phyloP scores from a whole-genome alignment of 92 coral and sea anemone species.

The Porites rus region DNA sequence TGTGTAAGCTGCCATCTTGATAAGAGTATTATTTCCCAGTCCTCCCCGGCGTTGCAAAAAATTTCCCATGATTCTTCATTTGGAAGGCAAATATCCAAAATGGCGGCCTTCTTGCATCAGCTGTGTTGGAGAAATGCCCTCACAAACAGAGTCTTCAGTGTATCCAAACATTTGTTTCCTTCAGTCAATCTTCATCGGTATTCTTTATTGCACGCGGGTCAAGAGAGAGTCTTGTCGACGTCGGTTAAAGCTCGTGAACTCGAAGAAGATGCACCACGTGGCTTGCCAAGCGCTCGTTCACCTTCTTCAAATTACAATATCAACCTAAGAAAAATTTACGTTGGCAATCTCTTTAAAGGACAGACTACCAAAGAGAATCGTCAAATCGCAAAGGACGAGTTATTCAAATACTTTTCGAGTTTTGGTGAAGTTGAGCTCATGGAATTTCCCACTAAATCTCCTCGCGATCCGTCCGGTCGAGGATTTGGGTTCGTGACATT shows the following conservation, averaged over 20 bases:
- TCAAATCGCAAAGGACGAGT: neutral
- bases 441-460: neutral
- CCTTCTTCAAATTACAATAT: neutral
- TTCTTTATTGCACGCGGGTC: neutral
- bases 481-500: constrained; percentile 33
- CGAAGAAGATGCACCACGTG: neutral
- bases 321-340: neutral
- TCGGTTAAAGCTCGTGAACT: neutral
- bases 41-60: too few species aligned
- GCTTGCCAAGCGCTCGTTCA: neutral
- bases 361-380: neutral
- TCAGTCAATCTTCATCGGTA: neutral
- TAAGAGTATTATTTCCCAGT: neutral
- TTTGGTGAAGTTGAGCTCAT: constrained; percentile 17
- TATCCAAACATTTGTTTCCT: neutral
- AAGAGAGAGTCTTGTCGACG: neutral
- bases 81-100: neutral
- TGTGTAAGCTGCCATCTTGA: neutral
- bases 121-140: neutral
- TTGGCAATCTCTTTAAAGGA: constrained; percentile 1
- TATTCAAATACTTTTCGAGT: constrained; percentile 9
- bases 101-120: neutral
- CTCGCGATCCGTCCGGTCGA: neutral
- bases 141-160: neutral
- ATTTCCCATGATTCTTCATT: constrained; percentile 4